These are phyloP conservation scores for Apis florea DNA, from an alignment of 1,140 invertebrate genomes.

Conservation along the genomic window DNA sequence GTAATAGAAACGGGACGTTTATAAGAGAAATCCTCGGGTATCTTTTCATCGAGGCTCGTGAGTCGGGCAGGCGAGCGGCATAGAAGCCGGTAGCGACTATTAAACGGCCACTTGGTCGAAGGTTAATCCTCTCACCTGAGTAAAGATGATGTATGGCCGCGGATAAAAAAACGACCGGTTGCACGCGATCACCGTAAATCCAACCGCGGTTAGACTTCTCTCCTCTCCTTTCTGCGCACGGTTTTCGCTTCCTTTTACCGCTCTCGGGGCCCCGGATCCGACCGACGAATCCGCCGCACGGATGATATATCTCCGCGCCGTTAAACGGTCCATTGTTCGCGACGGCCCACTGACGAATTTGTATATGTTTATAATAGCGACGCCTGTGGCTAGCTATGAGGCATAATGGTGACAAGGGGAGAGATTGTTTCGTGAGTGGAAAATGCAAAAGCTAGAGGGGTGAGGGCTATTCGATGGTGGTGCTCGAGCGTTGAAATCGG, in stretches of 20 bases:
- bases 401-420: conserved; percentile 49
- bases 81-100: conserved; percentile 25
- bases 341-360: conserved; percentile 79
- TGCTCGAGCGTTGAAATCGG: neutral
- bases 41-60: conserved; percentile 13
- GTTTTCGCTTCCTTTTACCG: conserved; percentile 19
- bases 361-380: conserved; percentile 80
- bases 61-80: neutral
- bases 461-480: neutral
- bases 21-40: neutral
- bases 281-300: conserved; percentile 67
- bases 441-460: conserved; percentile 36
- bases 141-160: conserved; percentile 54
- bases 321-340: conserved; percentile 80
- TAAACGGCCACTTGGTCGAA: conserved; percentile 55
- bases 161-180: conserved; percentile 25
- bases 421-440: conserved; percentile 44
- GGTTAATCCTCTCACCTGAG: conserved; percentile 54
- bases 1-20: neutral
- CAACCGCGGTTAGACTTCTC: conserved; percentile 47
- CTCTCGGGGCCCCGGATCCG: conserved; percentile 30
- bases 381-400: conserved; percentile 59
- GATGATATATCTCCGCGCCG: conserved; percentile 78
- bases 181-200: conserved; percentile 58
- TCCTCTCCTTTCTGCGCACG: conserved; percentile 13